phyloP scores from a whole-genome alignment of 2,113 vertebrate species.

The Callithrix jacchus region DNA sequence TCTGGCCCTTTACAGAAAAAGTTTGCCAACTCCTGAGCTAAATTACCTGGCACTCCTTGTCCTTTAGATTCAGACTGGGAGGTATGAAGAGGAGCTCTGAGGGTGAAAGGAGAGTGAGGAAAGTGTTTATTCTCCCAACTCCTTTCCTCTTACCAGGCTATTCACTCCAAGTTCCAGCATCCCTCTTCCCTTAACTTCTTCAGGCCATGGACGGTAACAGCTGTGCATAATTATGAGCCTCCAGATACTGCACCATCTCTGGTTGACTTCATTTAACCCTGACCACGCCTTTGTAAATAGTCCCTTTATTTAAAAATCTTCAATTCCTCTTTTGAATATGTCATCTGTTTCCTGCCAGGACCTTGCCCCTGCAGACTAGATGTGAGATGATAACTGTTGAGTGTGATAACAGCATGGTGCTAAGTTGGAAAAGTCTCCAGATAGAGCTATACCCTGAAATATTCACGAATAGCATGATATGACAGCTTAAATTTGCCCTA shows the following conservation, averaged over 20 bases:
- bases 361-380: neutral
- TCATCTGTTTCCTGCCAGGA: neutral
- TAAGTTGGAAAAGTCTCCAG: neutral
- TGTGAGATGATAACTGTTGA: neutral
- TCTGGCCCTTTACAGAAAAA: neutral
- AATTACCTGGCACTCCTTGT: neutral
- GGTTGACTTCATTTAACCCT: neutral
- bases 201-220: neutral
- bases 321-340: neutral
- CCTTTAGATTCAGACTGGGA: neutral
- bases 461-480: neutral
- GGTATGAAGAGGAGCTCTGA: neutral
- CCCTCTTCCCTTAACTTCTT: neutral
- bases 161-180: neutral
- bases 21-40: neutral
- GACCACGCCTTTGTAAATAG: neutral
- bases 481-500: neutral
- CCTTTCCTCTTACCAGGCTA: neutral
- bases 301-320: constrained; percentile 12
- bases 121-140: neutral
- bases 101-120: neutral
- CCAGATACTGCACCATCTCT: neutral
- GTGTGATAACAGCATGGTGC: neutral
- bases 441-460: neutral
- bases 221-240: neutral